Percentiles rank a stretch among this genome's conserved stretches.
Conservation (phyloP, 2,797 vertebrate genomes). For the Acrocephalus scirpaceus region DNA sequence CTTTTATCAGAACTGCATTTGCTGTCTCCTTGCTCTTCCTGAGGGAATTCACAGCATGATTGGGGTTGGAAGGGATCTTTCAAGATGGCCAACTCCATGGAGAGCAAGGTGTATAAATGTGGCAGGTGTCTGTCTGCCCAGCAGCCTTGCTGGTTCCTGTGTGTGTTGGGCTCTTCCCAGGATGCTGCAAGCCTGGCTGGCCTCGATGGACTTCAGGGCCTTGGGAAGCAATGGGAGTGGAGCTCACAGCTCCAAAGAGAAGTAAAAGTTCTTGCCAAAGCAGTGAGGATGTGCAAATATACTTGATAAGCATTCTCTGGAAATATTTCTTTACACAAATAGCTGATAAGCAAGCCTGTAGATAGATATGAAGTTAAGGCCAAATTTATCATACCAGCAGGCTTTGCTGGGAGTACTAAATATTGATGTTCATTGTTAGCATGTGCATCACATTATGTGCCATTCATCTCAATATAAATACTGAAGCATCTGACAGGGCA, state of each 20-base stretch:
- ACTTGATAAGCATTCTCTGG: background rate
- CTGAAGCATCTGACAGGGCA: conserved; percentile 44
- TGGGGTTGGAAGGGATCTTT: background rate
- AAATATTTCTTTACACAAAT: conserved; percentile 28
- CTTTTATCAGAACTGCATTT: background rate
- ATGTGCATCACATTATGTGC: conserved; percentile 56
- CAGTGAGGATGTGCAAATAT: background rate
- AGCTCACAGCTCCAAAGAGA: background rate
- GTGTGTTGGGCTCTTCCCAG: background rate
- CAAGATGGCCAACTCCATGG: fast-evolving
- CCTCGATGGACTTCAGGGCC: background rate
- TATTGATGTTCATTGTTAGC: conserved; percentile 70
- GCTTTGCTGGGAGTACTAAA: conserved; percentile 59
- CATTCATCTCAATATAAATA: conserved; percentile 72
- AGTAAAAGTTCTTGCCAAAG: background rate
- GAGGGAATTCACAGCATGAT: background rate
- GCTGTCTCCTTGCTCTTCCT: background rate
- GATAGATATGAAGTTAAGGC: conserved; percentile 31
- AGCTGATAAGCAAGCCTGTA: conserved; percentile 40
- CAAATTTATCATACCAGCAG: conserved; percentile 57
- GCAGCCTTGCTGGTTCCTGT: background rate
- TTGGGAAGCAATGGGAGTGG: background rate
- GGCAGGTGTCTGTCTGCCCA: background rate
- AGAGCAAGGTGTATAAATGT: background rate
- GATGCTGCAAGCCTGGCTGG: background rate